phyloP scores from a whole-genome alignment of 2,113 vertebrate genomes.

The Carassius auratus region DNA sequence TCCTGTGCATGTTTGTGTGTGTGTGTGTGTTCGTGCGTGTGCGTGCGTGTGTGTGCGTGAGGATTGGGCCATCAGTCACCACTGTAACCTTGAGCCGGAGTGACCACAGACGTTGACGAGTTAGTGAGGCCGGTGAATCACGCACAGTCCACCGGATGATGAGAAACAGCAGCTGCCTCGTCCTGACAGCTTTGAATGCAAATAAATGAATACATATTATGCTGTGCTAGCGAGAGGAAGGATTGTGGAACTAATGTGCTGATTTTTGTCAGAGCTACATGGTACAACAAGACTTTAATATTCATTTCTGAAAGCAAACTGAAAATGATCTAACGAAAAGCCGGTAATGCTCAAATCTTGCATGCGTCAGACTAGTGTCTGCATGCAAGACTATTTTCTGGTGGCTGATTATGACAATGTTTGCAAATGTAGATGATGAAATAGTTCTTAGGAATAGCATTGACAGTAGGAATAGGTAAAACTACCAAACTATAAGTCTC shows the following conservation, averaged over 20 bases:
- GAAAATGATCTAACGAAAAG: conserved; percentile 1
- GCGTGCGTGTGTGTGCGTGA: conserved; percentile 14
- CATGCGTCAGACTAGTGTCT: background rate
- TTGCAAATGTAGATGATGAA: background rate
- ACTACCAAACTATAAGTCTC: too few relatives aligned
- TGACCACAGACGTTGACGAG: conserved; percentile 48
- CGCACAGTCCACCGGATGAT: conserved; percentile 3
- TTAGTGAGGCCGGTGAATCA: conserved; percentile 45
- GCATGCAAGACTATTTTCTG: background rate
- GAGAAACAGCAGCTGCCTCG: background rate
- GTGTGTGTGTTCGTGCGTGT: conserved; percentile 1
- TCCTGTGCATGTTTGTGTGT: conserved; percentile 15
- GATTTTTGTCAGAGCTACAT: conserved; percentile 16
- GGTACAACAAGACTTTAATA: background rate
- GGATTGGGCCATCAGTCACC: conserved; percentile 44
- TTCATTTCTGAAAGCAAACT: background rate
- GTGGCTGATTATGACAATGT: conserved; percentile 7
- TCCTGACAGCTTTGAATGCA: conserved; percentile 18
- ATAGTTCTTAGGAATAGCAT: background rate
- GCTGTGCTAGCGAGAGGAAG: background rate
- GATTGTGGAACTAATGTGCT: conserved; percentile 5
- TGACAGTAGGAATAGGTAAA: too few relatives aligned
- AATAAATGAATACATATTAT: background rate
- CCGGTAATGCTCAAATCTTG: background rate
- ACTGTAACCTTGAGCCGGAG: conserved; percentile 51